Conservation (phyloP, 2,888 invertebrate species). For the Adelognathus sp. region DNA sequence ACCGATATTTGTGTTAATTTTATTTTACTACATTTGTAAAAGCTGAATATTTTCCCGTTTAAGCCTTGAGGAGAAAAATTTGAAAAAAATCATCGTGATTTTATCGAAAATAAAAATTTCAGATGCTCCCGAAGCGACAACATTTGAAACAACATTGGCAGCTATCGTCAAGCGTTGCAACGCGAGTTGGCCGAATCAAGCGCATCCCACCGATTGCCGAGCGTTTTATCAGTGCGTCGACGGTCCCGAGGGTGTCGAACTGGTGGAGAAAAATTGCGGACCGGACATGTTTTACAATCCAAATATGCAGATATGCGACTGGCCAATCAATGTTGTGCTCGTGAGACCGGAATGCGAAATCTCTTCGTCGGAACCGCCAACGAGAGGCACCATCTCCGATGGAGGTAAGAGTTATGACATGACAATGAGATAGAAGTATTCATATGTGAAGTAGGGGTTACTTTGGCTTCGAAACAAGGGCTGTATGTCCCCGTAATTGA, state of each 20-base stretch:
- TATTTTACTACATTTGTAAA: too few relatives aligned
- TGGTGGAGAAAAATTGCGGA: constrained; percentile 87
- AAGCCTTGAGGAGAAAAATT: too few relatives aligned
- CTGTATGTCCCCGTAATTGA: too few relatives aligned
- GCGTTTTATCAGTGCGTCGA: constrained; percentile 88
- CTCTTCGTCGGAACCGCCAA: constrained; percentile 5
- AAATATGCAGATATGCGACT: constrained; percentile 85
- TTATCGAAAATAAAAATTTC: too few relatives aligned
- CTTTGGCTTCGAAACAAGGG: too few relatives aligned
- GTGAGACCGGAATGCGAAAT: constrained; percentile 85
- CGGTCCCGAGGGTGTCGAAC: constrained; percentile 77
- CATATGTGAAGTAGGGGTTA: too few relatives aligned
- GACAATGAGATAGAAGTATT: too few relatives aligned
- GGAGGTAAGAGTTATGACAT: background rate
- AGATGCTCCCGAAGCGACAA: constrained; percentile 13
- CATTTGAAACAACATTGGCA: background rate
- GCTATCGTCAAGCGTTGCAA: constrained; percentile 70
- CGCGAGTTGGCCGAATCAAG: constrained; percentile 83
- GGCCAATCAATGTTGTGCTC: constrained; percentile 83
- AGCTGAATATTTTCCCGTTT: too few relatives aligned
- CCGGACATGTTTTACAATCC: constrained; percentile 87
- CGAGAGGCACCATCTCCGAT: background rate
- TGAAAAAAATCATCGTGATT: too few relatives aligned
- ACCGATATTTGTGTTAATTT: background rate
- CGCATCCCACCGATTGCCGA: constrained; percentile 86